Base-by-base conservation (phyloP, 2,113 vertebrate genomes). In the Phrynosoma platyrhinos region DNA sequence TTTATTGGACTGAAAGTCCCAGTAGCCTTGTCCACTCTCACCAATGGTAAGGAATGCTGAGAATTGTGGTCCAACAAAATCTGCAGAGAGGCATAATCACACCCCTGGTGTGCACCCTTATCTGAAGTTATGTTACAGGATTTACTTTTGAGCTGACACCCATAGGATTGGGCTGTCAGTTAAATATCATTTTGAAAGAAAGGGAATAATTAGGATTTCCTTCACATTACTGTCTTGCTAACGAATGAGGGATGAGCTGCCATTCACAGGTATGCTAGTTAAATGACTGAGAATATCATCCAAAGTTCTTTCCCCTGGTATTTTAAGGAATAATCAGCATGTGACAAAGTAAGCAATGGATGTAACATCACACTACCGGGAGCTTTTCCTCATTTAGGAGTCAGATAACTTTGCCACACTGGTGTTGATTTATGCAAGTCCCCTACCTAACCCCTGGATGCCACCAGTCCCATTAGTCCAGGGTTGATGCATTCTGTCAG, bases 401-500 rank as follows among this genome's bases (percentile, higher is more conserved):
- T 4, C 66, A 87, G 52, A 74, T 87, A 62, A 3, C 68, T 87
- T 87, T 72, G 53, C 53, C 78, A 72, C 23, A 62, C 23, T 72
- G 6, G 13, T 1, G 47, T 27, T 81, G 79, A 87, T 71, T 58
- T 72, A 72, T 58, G 52, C 53, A 74, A 25, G 4, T n/a, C n/a
- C n/a, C 36, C 55, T 7, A 20, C 66, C 18, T 14, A 27, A 14
- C 12, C 23, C 75, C 21, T 62, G 21, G 21, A 62, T 62, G 78
- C 32, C 13, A 53, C 83, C 27, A 40, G 21, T 21, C 21, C 40
- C 86, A 81, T 87, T 62, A 72, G 27, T 42, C 52, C 53, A 40
- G 53, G 69, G 53, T 2, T 87, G 69, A 64, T 32, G 69, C 68
- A 74, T 84, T 84, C 71, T 84, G 83, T 84, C 83, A 84, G 32